Percentiles rank a stretch among this genome's conserved stretches.
phyloP scores from a whole-genome alignment of 2,888 invertebrate genomes.

The Trisateles emortualis region DNA sequence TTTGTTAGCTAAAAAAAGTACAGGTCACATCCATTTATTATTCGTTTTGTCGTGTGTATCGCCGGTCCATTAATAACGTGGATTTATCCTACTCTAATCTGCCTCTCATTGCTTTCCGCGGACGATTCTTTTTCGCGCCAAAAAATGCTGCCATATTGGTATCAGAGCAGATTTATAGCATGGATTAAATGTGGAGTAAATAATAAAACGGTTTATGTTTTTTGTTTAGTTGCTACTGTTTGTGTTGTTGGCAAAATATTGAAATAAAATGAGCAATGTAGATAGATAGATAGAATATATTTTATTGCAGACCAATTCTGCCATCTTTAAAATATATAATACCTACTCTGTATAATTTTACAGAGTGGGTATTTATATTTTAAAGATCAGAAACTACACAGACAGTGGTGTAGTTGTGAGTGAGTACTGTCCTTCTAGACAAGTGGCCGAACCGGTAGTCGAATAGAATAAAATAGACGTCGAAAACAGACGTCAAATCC shows the following conservation, averaged over 20 bases:
- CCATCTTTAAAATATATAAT: too few species aligned
- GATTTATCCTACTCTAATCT: constrained; percentile 84
- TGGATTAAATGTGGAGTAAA: constrained; percentile 67
- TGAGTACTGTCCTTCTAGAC: too few species aligned
- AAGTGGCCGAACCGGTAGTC: too few species aligned
- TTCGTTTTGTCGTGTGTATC: constrained; percentile 79
- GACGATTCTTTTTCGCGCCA: constrained; percentile 81
- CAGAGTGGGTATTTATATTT: too few species aligned
- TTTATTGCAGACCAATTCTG: too few species aligned
- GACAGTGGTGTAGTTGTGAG: too few species aligned
- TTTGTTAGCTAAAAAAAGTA: constrained; percentile 54
- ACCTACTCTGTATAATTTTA: too few species aligned
- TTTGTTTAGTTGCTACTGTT: constrained; percentile 14
- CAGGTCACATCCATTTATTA: constrained; percentile 73
- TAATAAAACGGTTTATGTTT: constrained; percentile 44
- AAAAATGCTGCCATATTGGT: constrained; percentile 76
- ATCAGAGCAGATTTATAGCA: constrained; percentile 78
- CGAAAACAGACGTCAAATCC: too few species aligned
- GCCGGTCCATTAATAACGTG: constrained; percentile 83
- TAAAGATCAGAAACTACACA: too few species aligned
- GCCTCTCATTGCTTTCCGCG: constrained; percentile 84
- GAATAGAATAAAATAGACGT: too few species aligned
- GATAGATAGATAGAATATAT: background rate
- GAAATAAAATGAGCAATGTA: background rate
- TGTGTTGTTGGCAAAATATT: background rate